Conservation (phyloP, 1,140 invertebrate genomes). For the Danaus melanippus region DNA sequence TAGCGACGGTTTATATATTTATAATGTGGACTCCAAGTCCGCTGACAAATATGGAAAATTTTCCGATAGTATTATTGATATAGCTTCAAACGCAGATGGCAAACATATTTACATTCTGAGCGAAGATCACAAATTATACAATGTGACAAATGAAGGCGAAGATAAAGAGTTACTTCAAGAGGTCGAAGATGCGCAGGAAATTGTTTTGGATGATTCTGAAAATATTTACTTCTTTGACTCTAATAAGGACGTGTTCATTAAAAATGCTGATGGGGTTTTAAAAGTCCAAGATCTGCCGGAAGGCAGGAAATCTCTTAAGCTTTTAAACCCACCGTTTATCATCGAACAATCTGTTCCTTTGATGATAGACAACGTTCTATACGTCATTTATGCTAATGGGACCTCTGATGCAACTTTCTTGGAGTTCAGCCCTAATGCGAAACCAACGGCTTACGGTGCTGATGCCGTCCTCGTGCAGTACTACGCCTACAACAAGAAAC, state of each 20-base stretch:
- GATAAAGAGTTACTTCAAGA: conserved; percentile 35
- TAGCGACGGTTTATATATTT: conserved; percentile 44
- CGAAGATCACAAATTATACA: conserved; percentile 36
- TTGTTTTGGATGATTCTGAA: conserved; percentile 38
- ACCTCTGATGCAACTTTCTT: conserved; percentile 20
- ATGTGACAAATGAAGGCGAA: conserved; percentile 38
- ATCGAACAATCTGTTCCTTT: conserved; percentile 31
- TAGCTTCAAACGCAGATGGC: conserved; percentile 31
- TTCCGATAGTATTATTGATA: conserved; percentile 37
- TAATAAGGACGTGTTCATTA: conserved; percentile 33
- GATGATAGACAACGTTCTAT: conserved; percentile 26
- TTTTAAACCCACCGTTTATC: conserved; percentile 38
- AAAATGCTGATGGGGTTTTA: conserved; percentile 25
- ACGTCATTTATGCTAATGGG: conserved; percentile 32
- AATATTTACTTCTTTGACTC: conserved; percentile 39
- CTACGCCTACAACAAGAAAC: conserved; percentile 42
- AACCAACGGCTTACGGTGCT: conserved; percentile 38
- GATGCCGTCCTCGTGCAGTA: conserved; percentile 42
- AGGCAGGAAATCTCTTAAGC: conserved; percentile 18
- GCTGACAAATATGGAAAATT: conserved; percentile 47
- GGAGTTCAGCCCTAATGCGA: conserved; percentile 20
- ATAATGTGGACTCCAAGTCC: conserved; percentile 25
- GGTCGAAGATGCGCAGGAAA: conserved; percentile 32
- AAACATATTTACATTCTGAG: conserved; percentile 42
- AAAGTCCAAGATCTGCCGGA: conserved; percentile 33